Base-by-base conservation (phyloP, 2,888 invertebrate genomes). In the Sphecodes monilicornis region DNA sequence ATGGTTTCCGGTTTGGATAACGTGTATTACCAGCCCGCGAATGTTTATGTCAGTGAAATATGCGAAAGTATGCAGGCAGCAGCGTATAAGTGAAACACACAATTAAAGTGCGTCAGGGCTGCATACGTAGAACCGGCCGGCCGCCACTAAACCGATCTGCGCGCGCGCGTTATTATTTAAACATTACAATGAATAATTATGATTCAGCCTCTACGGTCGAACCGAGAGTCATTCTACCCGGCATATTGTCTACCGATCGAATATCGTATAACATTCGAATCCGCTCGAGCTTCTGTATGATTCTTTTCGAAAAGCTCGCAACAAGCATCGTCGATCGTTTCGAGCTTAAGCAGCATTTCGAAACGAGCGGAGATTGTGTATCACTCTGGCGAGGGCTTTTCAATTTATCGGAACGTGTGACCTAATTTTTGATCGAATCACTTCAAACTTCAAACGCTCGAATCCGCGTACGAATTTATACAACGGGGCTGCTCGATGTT, bases 1-100 rank as follows among this genome's bases (percentile, higher is more conserved):
- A 64, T 64, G 64, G 60, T 16, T 60, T 60, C 60, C 29, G 60
- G 29, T 18, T 8, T 32, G 64, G 13, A 0, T 11, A 57, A 29
- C 57, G 26, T 0, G 57, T 29, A 64, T 32, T 32, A 32, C 32
- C 18, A 64, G 32, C 8, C 32, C 32, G 64, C 26, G 26, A 26
- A 57, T 57, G 57, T 64, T 64, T 32, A 64, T 64, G 64, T 64
- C 60, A 18, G 64, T 32, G 64, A 64, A 64, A 64, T 64, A 64
- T 29, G 64, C 64, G 29, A 32, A 64, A 64, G 64, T 64, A 64
- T 32, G 64, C 29, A 18, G 32, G 2, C 32, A 8, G 2, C 32
- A 8, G 3, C 32, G 32, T 64, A 11, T 18, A 18, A 32, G 32
- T 32, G 32, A 18, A 32, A 32, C 32, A 18, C 32, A 32, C 32